Evolutionary conservation across 2,888 invertebrate species (phyloP).

Genomic region (Agrotis ipsilon): DNA sequence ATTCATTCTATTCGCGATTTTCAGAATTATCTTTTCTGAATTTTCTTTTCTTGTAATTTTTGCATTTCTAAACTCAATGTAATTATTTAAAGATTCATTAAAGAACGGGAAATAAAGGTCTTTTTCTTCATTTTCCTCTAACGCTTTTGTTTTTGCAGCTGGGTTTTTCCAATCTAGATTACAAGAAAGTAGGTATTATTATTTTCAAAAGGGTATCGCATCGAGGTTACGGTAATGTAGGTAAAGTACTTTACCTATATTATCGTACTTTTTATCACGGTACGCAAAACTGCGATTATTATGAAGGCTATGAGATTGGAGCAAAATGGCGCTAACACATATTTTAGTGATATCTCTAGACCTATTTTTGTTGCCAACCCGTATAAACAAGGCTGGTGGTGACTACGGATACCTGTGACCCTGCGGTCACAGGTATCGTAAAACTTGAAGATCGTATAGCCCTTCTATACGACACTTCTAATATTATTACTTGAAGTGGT

Average conservation of each 20-base stretch:
- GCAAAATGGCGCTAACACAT: constrained; percentile 13
- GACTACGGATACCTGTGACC: background rate
- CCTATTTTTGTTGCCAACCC: constrained; percentile 22
- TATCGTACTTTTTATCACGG: constrained; percentile 18
- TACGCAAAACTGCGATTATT: constrained; percentile 18
- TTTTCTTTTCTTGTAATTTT: no score
- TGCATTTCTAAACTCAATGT: no score
- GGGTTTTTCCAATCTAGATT: constrained; percentile 29
- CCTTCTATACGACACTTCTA: no score
- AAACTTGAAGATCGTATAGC: constrained; percentile 9
- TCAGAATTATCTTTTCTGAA: no score
- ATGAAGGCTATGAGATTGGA: constrained; percentile 39
- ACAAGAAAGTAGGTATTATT: constrained; percentile 8
- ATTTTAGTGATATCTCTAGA: background rate
- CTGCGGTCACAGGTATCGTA: constrained; percentile 24
- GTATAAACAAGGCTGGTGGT: constrained; percentile 25
- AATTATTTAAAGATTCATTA: background rate
- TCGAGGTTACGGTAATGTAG: constrained; percentile 45
- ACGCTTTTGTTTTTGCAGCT: constrained; percentile 12
- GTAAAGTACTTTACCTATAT: constrained; percentile 10
- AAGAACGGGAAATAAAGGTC: background rate
- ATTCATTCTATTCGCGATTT: background rate
- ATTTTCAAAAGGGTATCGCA: constrained; percentile 27
- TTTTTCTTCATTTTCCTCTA: background rate
- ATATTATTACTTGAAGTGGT: background rate